Evolutionary conservation across 2,113 vertebrate genomes (phyloP).

Genomic region (Oryzias woworae): DNA sequence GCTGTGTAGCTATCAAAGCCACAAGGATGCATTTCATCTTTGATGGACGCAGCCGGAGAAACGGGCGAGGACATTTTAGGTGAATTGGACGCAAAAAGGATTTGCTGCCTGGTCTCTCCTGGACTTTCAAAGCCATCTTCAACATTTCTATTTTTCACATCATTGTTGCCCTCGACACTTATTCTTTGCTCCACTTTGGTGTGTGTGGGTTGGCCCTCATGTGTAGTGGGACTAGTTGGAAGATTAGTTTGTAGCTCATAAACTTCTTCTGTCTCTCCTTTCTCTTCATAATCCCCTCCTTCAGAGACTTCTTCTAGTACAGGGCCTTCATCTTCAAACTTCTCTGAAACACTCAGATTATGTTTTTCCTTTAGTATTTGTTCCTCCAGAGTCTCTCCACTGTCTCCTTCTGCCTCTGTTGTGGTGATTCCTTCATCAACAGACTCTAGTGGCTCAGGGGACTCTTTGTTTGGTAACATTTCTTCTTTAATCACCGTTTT

Average conservation of each 20-base stretch:
- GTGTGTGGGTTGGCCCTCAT: constrained; percentile 49
- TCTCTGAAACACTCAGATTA: constrained; percentile 81
- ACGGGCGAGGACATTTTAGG: constrained; percentile 79
- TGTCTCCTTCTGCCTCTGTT: constrained; percentile 90
- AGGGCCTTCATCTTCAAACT: constrained; percentile 92
- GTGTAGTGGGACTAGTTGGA: constrained; percentile 32
- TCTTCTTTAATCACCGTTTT: constrained; percentile 73
- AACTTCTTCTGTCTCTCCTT: constrained; percentile 89
- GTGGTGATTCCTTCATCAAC: constrained; percentile 93
- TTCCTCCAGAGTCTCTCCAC: constrained; percentile 87
- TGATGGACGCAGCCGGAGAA: constrained; percentile 85
- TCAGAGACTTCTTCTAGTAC: constrained; percentile 90
- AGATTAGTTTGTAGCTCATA: constrained; percentile 79
- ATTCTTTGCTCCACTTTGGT: constrained; percentile 47
- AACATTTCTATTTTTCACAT: constrained; percentile 65
- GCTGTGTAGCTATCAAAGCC: constrained; percentile 86
- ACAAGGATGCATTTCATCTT: constrained; percentile 85
- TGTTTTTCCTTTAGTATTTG: constrained; percentile 81
- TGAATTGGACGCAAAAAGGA: constrained; percentile 67
- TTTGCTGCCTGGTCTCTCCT: constrained; percentile 77
- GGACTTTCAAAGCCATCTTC: constrained; percentile 62
- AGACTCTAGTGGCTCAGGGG: constrained; percentile 82
- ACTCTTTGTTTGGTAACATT: constrained; percentile 82
- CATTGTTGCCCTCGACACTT: constrained; percentile 73
- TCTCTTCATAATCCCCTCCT: constrained; percentile 90